Evolutionary conservation across 2,888 invertebrate species (phyloP), one percentile per base, ranked within the genome.

Genomic region (Cephalotes varians): DNA sequence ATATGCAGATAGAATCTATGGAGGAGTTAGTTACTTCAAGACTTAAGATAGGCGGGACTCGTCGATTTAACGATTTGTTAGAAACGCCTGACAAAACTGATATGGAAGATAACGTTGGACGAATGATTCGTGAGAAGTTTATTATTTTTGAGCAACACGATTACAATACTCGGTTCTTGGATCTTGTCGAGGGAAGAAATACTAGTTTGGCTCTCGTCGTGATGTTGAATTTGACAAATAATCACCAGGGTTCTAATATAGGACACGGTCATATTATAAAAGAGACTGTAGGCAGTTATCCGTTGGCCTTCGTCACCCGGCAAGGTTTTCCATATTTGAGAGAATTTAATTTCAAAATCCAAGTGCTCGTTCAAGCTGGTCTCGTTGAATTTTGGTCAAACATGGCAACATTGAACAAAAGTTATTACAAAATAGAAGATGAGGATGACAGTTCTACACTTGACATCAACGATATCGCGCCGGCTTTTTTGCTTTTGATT

Each of bases 31-130:
- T 90, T 0, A 56, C 83, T 1, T 92, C 93, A 0, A 88, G 86
- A 3, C 85, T 92, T 15, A 47, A 80, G 7, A 67, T 90, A 0
- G 93, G 92, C 6, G 92, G 92, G 0, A 82, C 76, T 0, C n/a
- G 54, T 0, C 64, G 73, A 4, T 67, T 90, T 89, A 92, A 7
- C 89, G 83, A 88, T 64, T 82, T 92, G 67, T 91, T 92, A 77
- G 18, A 83, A n/a, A 62, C 51, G 0, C 25, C 81, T 31, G 71
- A 86, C 60, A 94, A 95, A 76, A 95, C 95, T 1, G 82, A 86
- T 40, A 93, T 96, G 80, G 95, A 95, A 0, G 95, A 95, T 56
- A 95, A 95, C 1, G 7, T 81, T 2, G 25, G 74, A 7, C 82
- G 72, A 56, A 40, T 84, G 15, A 81, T 69, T 3, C 56, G 31